Conservation (phyloP, 2,797 vertebrate genomes). For the Oreortyx pictus region DNA sequence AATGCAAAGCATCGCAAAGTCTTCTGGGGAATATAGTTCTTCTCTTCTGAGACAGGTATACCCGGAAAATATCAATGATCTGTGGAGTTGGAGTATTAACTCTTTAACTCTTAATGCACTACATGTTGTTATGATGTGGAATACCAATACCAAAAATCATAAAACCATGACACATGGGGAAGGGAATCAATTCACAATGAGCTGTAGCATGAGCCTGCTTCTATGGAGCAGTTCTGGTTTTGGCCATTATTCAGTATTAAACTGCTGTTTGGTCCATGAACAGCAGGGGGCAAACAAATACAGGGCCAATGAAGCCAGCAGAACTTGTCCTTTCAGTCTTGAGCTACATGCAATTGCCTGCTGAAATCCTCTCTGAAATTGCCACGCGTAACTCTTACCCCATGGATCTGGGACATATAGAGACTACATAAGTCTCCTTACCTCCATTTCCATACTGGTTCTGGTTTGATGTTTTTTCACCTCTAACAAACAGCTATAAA, state of each 20-base stretch:
- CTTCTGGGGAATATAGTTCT: no score
- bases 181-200: not conserved
- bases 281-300: not conserved
- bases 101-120: no score
- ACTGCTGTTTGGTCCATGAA: not conserved
- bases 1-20: no score
- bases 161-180: no score
- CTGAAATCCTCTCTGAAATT: not conserved
- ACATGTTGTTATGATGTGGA: no score
- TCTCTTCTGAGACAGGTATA: no score
- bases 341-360: fast-evolving
- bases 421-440: not conserved
- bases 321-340: not conserved
- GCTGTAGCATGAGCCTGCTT: not conserved
- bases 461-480: not conserved
- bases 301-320: not conserved
- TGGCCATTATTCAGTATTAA: not conserved
- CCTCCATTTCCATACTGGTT: not conserved
- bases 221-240: no score
- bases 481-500: not conserved
- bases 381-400: not conserved
- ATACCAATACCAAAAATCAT: no score
- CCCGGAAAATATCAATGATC: no score
- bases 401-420: fast-evolving
- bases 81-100: no score